A percentile compares a stretch with the other conserved stretches of the same genome.
Evolutionary conservation across 1,140 invertebrate species (phyloP).

Genomic region (Heterodera carotae): DNA sequence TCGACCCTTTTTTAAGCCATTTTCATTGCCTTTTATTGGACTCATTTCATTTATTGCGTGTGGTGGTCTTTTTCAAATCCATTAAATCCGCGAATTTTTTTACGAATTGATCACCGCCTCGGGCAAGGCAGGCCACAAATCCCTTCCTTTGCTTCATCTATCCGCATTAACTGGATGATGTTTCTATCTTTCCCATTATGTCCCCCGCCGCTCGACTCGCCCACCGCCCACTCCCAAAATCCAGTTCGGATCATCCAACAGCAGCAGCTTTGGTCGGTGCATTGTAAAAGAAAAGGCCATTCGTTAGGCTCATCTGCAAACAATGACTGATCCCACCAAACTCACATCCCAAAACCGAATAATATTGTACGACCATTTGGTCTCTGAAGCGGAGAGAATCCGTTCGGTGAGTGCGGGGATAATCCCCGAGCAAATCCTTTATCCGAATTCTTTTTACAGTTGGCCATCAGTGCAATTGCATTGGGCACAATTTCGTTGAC

Average conservation of each 20-base stretch:
- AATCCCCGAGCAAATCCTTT: neutral
- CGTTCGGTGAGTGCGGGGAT: neutral
- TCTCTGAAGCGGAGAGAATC: conserved; percentile 18
- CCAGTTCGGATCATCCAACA: neutral
- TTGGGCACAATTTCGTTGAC: conserved; percentile 25
- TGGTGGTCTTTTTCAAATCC: too few species aligned
- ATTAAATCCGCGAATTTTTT: neutral
- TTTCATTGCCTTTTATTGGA: too few species aligned
- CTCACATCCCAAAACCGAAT: neutral
- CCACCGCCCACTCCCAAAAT: neutral
- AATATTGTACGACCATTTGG: conserved; percentile 5
- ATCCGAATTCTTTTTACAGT: conserved; percentile 1
- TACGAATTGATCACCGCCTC: neutral
- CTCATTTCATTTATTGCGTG: too few species aligned
- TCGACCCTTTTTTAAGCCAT: too few species aligned
- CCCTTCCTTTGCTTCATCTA: too few species aligned
- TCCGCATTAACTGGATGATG: neutral
- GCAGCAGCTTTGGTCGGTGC: neutral
- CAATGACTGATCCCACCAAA: neutral
- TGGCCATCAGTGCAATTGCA: conserved; percentile 22
- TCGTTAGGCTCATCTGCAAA: neutral
- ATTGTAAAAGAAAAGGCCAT: neutral
- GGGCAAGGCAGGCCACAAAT: neutral
- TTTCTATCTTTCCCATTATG: neutral
- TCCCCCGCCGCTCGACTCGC: neutral